Percentiles rank a stretch among this genome's conserved stretches.
Evolutionary conservation across 2,797 vertebrate genomes (phyloP).

Genomic region (Avahi laniger): DNA sequence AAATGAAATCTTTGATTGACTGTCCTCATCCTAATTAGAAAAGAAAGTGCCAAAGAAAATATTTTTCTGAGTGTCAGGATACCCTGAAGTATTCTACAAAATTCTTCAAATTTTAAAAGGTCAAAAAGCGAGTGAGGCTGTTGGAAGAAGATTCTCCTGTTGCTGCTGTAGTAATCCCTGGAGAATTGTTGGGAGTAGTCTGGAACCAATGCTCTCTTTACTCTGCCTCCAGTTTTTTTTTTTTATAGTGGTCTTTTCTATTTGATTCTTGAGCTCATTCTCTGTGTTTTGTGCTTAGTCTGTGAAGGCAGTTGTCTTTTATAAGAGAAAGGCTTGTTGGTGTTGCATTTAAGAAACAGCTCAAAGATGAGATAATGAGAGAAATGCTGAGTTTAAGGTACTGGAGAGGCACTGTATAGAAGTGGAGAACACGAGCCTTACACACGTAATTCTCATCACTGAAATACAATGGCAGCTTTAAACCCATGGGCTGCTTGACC

Average conservation of each 20-base stretch:
- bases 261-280: constrained; percentile 41
- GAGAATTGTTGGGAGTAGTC: not conserved
- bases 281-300: constrained; percentile 58
- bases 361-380: not conserved
- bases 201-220: not conserved
- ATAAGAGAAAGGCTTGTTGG: constrained; percentile 4
- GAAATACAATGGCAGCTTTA: constrained; percentile 31
- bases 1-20: constrained; percentile 75
- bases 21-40: constrained; percentile 34
- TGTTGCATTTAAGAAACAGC: constrained; percentile 42
- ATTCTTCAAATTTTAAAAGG: not conserved
- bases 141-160: constrained; percentile 4
- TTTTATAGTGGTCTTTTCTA: constrained; percentile 20
- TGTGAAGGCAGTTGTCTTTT: constrained; percentile 39
- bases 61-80: constrained; percentile 20
- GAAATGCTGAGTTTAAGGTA: not conserved
- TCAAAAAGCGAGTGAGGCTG: not conserved
- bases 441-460: not conserved
- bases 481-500: not conserved
- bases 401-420: not conserved
- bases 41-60: constrained; percentile 66
- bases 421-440: not conserved
- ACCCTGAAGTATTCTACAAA: constrained; percentile 5
- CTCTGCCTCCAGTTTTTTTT: not conserved
- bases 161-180: constrained; percentile 17